Base-by-base conservation (phyloP, 2,888 invertebrate genomes). In the Suillia variegata region DNA sequence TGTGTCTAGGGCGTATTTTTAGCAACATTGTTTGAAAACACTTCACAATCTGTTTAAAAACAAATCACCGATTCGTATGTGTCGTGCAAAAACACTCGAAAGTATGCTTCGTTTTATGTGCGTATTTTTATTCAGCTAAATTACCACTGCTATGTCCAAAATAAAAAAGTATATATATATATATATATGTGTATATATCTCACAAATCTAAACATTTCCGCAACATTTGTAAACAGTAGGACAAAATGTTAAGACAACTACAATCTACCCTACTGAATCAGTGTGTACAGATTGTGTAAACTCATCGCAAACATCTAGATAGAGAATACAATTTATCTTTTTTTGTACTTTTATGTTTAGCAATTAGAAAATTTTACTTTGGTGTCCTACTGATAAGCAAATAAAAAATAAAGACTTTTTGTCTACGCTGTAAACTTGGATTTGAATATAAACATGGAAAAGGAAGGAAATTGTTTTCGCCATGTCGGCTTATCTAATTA, bases 391-490 rank as follows among this genome's bases (percentile, higher is more conserved):
- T n/a, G n/a, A n/a, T n/a, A n/a, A n/a, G n/a, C n/a, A n/a, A n/a
- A n/a, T n/a, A n/a, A n/a, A n/a, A n/a, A n/a, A n/a, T n/a, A n/a
- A n/a, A n/a, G n/a, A n/a, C n/a, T n/a, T n/a, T n/a, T n/a, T n/a
- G n/a, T n/a, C n/a, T n/a, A n/a, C n/a, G n/a, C n/a, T n/a, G n/a
- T n/a, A n/a, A n/a, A n/a, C n/a, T n/a, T n/a, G n/a, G n/a, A n/a
- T n/a, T n/a, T n/a, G n/a, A n/a, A n/a, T n/a, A n/a, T n/a, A n/a
- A n/a, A n/a, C n/a, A n/a, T n/a, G 80, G 79, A 79, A 78, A 79
- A 75, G 77, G 77, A 78, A 79, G 77, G 77, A 80, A 79, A 78
- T 79, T 75, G 77, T 80, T 79, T 79, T 71, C 74, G 75, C n/a
- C n/a, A n/a, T n/a, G 18, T 38, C 18, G 15, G 24, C 15, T 63